Evolutionary conservation across 2,888 invertebrate genomes (phyloP).

Genomic region (Chrysotoxum bicinctum): DNA sequence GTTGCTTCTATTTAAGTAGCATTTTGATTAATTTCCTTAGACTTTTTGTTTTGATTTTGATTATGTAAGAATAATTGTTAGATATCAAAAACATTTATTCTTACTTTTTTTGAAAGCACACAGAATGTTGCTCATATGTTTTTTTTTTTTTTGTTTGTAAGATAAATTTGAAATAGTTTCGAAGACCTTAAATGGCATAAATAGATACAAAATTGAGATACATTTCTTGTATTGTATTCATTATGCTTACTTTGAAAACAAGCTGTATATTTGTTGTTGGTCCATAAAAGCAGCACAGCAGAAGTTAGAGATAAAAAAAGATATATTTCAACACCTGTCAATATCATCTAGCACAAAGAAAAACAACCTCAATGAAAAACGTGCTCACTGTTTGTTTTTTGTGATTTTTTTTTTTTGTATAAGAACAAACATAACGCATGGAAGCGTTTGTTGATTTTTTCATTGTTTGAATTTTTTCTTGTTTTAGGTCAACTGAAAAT

Average conservation of each 20-base stretch:
- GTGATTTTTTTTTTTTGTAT: not conserved
- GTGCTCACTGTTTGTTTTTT: not conserved
- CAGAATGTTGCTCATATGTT: not conserved
- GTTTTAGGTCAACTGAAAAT: slow-evolving; percentile 10
- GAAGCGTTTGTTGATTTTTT: not conserved
- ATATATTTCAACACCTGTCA: slow-evolving; percentile 8
- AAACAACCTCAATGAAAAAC: slow-evolving; percentile 23
- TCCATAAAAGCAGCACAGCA: not conserved
- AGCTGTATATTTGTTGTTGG: not conserved
- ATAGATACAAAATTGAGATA: not conserved
- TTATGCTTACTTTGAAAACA: not conserved
- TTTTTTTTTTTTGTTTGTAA: not conserved
- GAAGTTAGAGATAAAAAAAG: slow-evolving; percentile 11
- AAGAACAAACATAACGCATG: not conserved
- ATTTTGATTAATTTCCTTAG: not conserved
- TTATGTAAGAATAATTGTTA: not conserved
- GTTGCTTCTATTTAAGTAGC: not conserved
- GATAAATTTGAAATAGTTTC: not conserved
- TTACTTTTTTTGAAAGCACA: not conserved
- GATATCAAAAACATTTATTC: not conserved
- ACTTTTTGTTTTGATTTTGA: not conserved
- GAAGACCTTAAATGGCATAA: not conserved
- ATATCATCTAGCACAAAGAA: slow-evolving; percentile 8
- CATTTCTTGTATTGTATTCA: not conserved
- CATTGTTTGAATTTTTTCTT: not conserved